These are phyloP conservation scores for Silurus meridionalis DNA, from an alignment of 2,113 vertebrate species.

Conservation along the genomic window DNA sequence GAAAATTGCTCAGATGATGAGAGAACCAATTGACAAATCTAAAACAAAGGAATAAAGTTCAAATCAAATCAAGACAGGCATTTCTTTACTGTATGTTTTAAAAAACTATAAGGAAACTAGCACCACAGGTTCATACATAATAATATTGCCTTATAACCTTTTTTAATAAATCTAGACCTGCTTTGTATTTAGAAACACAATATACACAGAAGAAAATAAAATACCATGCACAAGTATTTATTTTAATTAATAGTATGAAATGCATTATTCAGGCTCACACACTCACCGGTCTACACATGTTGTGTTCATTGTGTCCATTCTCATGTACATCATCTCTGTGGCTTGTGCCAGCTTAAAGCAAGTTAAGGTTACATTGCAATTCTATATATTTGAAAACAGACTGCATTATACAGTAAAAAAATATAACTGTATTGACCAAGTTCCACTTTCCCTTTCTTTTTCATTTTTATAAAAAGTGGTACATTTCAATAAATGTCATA, in stretches of 20 bases:
- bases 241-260: background rate
- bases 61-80: background rate
- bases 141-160: background rate
- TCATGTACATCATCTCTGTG: conserved; percentile 97
- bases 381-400: background rate
- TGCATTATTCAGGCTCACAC: background rate
- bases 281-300: conserved; percentile 88
- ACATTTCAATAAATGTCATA: background rate
- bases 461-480: background rate
- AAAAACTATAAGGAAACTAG: background rate
- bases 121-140: background rate
- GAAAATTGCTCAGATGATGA: conserved; percentile 97
- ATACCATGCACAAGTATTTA: background rate
- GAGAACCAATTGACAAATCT: conserved; percentile 93
- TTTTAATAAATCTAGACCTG: background rate
- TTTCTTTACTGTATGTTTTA: too few species aligned
- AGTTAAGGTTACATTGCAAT: conserved; percentile 68
- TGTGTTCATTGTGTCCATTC: conserved; percentile 96
- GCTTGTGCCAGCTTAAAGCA: conserved; percentile 89
- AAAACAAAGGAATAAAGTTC: conserved; percentile 23
- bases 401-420: background rate
- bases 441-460: background rate
- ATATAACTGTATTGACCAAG: background rate
- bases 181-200: background rate
- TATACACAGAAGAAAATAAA: background rate